These are phyloP conservation scores for Aphidoletes aphidimyza DNA, from an alignment of 2,888 invertebrate genomes.

Conservation along the genomic window DNA sequence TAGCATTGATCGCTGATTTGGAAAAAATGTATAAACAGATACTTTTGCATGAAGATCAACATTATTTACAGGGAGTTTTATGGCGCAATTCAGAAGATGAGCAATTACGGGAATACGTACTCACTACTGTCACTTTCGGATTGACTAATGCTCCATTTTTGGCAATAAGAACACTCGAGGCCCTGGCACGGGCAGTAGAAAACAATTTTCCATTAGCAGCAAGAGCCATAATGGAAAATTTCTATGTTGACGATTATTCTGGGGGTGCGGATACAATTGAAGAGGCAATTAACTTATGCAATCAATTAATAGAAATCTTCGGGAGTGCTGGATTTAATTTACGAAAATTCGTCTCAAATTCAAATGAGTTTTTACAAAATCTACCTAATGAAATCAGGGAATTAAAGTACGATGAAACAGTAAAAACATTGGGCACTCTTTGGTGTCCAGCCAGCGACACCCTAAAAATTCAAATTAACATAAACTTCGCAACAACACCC, in stretches of 20 bases:
- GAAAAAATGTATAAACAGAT: constrained; percentile 57
- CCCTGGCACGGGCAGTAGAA: constrained; percentile 55
- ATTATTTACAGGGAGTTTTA: neutral
- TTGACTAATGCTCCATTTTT: constrained; percentile 52
- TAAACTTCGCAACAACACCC: too few species aligned
- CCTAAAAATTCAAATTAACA: neutral
- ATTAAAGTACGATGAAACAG: neutral
- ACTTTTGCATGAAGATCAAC: neutral
- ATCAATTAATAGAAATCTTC: neutral
- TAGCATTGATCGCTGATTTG: constrained; percentile 55
- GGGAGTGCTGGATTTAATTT: neutral
- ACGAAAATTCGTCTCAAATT: neutral
- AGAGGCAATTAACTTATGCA: neutral
- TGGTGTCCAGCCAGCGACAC: neutral
- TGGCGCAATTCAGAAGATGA: neutral
- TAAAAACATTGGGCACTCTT: neutral
- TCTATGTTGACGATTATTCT: neutral
- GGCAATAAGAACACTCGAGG: neutral
- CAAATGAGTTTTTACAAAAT: neutral
- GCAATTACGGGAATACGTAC: neutral
- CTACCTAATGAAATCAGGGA: neutral
- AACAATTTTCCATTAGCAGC: constrained; percentile 56
- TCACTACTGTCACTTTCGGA: constrained; percentile 55
- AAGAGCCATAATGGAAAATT: neutral
- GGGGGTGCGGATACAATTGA: neutral